A percentile compares a stretch with the other conserved stretches of the same genome.
phyloP scores from a whole-genome alignment of 2,888 invertebrate genomes.

The Drosophila robusta region DNA sequence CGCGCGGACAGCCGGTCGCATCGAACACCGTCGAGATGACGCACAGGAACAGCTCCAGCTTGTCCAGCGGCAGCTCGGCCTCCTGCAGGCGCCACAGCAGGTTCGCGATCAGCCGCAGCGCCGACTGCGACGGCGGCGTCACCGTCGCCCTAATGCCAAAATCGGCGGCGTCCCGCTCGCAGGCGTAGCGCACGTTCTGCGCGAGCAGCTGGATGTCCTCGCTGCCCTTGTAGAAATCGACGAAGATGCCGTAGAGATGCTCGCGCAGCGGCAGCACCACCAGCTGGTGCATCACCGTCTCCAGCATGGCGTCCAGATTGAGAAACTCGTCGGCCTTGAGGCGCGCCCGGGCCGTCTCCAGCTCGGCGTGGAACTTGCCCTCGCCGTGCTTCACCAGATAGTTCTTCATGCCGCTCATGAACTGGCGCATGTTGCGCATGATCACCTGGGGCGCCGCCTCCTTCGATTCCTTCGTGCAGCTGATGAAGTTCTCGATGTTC shows the following conservation, averaged over 20 bases:
- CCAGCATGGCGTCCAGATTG: slow-evolving; percentile 97
- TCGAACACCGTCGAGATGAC: slow-evolving; percentile 95
- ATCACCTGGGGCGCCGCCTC: slow-evolving; percentile 95
- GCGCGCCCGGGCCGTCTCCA: slow-evolving; percentile 88
- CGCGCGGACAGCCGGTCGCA: slow-evolving; percentile 86
- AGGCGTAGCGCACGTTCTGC: slow-evolving; percentile 85
- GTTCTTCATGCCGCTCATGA: slow-evolving; percentile 99
- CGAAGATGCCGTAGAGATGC: slow-evolving; percentile 93
- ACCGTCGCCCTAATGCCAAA: slow-evolving; percentile 88
- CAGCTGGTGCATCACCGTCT: slow-evolving; percentile 96
- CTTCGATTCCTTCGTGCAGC: slow-evolving; percentile 95
- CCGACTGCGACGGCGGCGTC: slow-evolving; percentile 90
- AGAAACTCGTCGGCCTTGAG: slow-evolving; percentile 96
- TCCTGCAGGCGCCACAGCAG: slow-evolving; percentile 93
- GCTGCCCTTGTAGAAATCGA: slow-evolving; percentile 93
- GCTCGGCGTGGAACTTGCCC: slow-evolving; percentile 95
- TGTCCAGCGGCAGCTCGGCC: slow-evolving; percentile 96
- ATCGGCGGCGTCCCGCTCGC: slow-evolving; percentile 81
- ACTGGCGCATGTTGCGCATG: slow-evolving; percentile 96
- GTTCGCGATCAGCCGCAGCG: slow-evolving; percentile 91
- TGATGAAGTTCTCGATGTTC: slow-evolving; percentile 96
- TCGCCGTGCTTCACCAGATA: slow-evolving; percentile 98
- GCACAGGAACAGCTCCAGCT: slow-evolving; percentile 95
- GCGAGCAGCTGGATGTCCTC: slow-evolving; percentile 90
- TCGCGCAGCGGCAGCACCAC: slow-evolving; percentile 94